Conservation (phyloP, 2,797 vertebrate species). For the Myotis daubentonii region DNA sequence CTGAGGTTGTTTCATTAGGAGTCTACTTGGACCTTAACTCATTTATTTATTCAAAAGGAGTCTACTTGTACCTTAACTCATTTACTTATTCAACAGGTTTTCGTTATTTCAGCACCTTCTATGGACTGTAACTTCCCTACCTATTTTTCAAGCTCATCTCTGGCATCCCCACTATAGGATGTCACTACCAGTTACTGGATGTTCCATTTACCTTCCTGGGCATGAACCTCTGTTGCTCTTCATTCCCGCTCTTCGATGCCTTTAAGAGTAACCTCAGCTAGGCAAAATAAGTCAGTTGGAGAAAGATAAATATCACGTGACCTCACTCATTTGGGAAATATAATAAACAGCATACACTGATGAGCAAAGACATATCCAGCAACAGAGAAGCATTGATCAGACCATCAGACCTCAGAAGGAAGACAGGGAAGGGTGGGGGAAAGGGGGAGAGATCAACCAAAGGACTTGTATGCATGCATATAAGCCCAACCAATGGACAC, state of each 20-base stretch:
- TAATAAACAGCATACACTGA: too few relatives aligned
- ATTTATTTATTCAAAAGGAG: constrained; percentile 35
- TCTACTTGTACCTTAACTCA: neutral
- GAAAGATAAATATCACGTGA: too few relatives aligned
- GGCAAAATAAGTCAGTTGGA: too few relatives aligned
- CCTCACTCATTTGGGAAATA: too few relatives aligned
- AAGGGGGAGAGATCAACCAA: too few relatives aligned
- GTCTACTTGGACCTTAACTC: neutral
- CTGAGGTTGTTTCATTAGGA: neutral
- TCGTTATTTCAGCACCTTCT: neutral
- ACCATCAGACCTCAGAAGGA: too few relatives aligned
- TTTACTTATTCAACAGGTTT: constrained; percentile 19
- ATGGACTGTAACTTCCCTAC: neutral
- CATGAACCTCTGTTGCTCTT: neutral
- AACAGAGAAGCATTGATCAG: too few relatives aligned
- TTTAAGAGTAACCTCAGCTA: neutral
- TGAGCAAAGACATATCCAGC: too few relatives aligned
- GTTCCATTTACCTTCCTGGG: neutral
- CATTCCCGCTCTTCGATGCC: neutral
- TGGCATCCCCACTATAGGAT: neutral
- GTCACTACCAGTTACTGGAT: neutral
- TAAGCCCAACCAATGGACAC: too few relatives aligned
- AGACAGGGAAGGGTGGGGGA: too few relatives aligned
- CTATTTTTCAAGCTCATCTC: neutral
- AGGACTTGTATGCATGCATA: too few relatives aligned